Evolutionary conservation across 2,113 vertebrate genomes (phyloP).

Genomic region (Ariopsis seemanni): DNA sequence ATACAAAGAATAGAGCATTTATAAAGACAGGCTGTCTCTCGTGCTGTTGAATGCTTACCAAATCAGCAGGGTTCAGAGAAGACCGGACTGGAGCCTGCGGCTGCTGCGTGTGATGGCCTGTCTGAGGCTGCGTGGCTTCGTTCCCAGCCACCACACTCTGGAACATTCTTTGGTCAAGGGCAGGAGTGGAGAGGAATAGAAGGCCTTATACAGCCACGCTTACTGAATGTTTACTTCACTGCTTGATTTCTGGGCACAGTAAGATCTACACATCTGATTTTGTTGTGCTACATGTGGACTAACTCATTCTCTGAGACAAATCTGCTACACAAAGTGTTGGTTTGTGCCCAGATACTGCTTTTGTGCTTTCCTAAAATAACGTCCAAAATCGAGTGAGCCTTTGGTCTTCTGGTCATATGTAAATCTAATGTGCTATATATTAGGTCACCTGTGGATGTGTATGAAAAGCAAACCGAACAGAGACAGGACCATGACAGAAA

Average conservation of each 20-base stretch:
- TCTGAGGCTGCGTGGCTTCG: conserved; percentile 64
- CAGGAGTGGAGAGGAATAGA: conserved; percentile 50
- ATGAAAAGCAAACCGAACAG: background rate
- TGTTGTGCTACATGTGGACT: background rate
- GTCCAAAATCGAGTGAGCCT: background rate
- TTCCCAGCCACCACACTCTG: conserved; percentile 67
- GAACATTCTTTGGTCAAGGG: conserved; percentile 68
- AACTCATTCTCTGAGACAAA: background rate
- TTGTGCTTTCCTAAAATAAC: conserved; percentile 15
- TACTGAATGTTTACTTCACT: conserved; percentile 28
- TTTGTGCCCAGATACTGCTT: background rate
- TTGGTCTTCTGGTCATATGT: background rate
- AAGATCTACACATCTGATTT: conserved; percentile 21
- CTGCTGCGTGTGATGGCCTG: conserved; percentile 57
- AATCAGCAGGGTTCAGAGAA: conserved; percentile 31
- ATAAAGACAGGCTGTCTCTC: conserved; percentile 20
- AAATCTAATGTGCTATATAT: background rate
- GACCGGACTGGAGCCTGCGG: conserved; percentile 48
- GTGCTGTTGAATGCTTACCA: conserved; percentile 40
- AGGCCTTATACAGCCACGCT: conserved; percentile 54
- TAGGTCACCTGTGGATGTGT: background rate
- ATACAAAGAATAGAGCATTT: conserved; percentile 18
- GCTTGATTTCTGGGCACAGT: conserved; percentile 23
- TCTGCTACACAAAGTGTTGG: background rate
- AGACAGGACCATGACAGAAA: background rate